phyloP scores from a whole-genome alignment of 2,888 invertebrate species.

The Hydraecia micacea region DNA sequence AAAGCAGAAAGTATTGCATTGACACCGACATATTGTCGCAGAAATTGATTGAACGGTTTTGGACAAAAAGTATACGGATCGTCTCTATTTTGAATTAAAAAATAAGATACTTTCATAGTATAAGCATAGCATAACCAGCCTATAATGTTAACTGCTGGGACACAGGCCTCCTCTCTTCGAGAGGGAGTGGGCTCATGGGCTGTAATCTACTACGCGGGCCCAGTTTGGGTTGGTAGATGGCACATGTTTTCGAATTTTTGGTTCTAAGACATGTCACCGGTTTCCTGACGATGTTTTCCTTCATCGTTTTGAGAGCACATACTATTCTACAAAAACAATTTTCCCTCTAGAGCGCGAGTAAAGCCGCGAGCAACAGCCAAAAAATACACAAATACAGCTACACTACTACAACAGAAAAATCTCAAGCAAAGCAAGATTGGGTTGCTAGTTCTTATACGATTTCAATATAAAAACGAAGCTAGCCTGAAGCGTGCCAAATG shows the following conservation, averaged over 20 bases:
- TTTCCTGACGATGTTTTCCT: background rate
- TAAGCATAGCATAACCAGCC: background rate
- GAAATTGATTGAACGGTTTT: background rate
- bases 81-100: background rate
- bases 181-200: no score
- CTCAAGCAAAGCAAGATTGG: background rate
- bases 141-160: background rate
- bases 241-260: no score
- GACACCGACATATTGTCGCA: background rate
- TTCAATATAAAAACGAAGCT: conserved; percentile 24
- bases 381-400: background rate
- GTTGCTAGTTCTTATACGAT: conserved; percentile 3
- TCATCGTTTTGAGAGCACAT: background rate
- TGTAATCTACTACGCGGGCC: no score
- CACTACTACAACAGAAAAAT: background rate
- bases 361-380: background rate
- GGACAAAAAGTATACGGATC: background rate
- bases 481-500: conserved; percentile 34
- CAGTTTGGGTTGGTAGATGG: no score
- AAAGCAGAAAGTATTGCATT: background rate
- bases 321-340: background rate
- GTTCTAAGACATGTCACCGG: background rate
- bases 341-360: background rate
- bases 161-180: no score
- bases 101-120: background rate